Conservation (phyloP, 1,140 invertebrate genomes). For the Calliopsis andreniformis region DNA sequence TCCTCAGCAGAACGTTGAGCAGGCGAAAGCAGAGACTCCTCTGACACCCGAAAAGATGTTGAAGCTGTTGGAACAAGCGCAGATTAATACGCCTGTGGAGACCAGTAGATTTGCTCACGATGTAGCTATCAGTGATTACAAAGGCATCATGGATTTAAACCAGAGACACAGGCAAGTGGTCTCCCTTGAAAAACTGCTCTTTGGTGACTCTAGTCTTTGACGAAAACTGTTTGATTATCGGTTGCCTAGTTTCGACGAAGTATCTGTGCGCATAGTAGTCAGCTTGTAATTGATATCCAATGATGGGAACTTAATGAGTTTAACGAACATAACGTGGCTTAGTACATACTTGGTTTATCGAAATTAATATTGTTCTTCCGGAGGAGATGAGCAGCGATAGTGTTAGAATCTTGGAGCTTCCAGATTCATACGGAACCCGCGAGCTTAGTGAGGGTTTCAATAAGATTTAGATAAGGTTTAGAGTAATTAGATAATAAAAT, state of each 20-base stretch:
- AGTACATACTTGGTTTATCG: neutral
- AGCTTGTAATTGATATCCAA: neutral
- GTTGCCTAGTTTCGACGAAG: neutral
- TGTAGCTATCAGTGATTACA: neutral
- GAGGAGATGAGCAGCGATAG: neutral
- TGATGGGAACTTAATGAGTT: neutral
- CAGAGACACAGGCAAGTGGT: conserved; percentile 77
- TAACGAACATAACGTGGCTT: neutral
- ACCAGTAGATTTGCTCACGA: conserved; percentile 22
- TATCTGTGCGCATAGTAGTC: neutral
- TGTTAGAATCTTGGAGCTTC: conserved; percentile 14
- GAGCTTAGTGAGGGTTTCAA: neutral
- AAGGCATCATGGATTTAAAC: conserved; percentile 27
- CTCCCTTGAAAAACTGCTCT: conserved; percentile 76
- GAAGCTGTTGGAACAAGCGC: conserved; percentile 76
- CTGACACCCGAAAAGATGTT: conserved; percentile 75
- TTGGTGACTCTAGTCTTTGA: conserved; percentile 74
- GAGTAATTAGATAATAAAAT: conserved; percentile 8
- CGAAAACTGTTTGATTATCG: conserved; percentile 39
- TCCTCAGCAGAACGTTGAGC: neutral
- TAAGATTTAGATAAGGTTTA: conserved; percentile 8
- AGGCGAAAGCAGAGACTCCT: conserved; percentile 37
- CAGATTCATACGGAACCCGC: neutral
- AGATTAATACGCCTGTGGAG: conserved; percentile 72
- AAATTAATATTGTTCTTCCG: neutral